Evolutionary conservation across 2,888 invertebrate genomes (phyloP).

Genomic region (Sturmia bella): DNA sequence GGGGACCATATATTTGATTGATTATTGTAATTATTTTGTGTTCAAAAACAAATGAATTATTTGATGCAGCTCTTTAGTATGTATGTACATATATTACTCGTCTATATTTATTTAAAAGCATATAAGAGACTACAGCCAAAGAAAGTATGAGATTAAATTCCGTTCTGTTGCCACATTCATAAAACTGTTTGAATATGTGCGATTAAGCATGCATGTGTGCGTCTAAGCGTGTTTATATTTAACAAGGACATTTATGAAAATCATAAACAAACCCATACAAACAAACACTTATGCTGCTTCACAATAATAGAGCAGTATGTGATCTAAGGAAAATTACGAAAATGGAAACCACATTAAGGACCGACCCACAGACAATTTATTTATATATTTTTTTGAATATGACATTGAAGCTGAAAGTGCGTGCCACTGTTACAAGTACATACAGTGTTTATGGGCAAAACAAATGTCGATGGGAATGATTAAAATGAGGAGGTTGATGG

Average conservation of each 20-base stretch:
- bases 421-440: constrained; percentile 48
- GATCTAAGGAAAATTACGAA: constrained; percentile 13
- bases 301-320: constrained; percentile 21
- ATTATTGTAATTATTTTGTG: too few relatives aligned
- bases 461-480: constrained; percentile 23
- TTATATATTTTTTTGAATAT: constrained; percentile 16
- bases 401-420: constrained; percentile 68
- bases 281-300: constrained; percentile 9
- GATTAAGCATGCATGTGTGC: not conserved
- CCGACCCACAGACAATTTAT: constrained; percentile 23
- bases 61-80: too few relatives aligned
- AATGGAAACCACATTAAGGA: constrained; percentile 29
- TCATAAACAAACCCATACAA: constrained; percentile 17
- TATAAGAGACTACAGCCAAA: constrained; percentile 55
- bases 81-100: too few relatives aligned
- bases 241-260: constrained; percentile 64
- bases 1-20: too few relatives aligned
- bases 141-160: constrained; percentile 64
- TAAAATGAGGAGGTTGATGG: constrained; percentile 23
- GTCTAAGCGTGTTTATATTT: constrained; percentile 21
- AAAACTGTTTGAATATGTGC: constrained; percentile 23
- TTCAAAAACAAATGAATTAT: too few relatives aligned
- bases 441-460: constrained; percentile 28
- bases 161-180: constrained; percentile 51
- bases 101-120: constrained; percentile 37